These are phyloP conservation scores for Colius striatus DNA, from an alignment of 2,113 vertebrate species.

Conservation along the genomic window DNA sequence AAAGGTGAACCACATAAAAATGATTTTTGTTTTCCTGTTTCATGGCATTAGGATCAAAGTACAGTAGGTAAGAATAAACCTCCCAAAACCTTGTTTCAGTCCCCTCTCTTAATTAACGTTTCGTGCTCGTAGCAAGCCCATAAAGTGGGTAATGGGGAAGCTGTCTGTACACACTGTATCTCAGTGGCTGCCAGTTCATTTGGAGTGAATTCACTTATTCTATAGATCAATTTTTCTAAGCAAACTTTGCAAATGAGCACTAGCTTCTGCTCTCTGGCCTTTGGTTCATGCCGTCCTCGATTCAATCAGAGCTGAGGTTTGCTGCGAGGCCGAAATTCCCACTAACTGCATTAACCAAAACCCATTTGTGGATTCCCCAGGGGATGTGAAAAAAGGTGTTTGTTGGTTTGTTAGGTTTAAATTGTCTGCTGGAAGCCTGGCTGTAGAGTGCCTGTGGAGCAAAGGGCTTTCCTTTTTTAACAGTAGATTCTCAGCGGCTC, in stretches of 20 bases:
- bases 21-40: slow-evolving; percentile 68
- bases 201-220: not conserved
- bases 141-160: slow-evolving; percentile 31
- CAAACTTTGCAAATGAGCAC: not conserved
- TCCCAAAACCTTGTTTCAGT: slow-evolving; percentile 48
- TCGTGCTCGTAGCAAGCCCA: slow-evolving; percentile 28
- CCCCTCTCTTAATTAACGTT: slow-evolving; percentile 70
- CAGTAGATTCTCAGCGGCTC: fast-evolving
- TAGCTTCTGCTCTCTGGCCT: not conserved
- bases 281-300: not conserved
- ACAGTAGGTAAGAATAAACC: slow-evolving; percentile 75
- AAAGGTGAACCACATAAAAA: slow-evolving; percentile 79
- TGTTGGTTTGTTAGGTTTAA: not conserved
- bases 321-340: not conserved
- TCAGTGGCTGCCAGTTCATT: not conserved
- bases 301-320: not conserved
- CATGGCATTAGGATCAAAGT: slow-evolving; percentile 78
- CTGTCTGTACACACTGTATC: not conserved
- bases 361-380: not conserved
- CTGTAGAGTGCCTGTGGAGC: not conserved
- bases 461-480: not conserved
- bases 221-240: not conserved
- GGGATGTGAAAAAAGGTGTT: not conserved
- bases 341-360: not conserved
- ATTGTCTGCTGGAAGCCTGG: not conserved